phyloP scores from a whole-genome alignment of 2,113 vertebrate genomes.

The Albula goreensis region DNA sequence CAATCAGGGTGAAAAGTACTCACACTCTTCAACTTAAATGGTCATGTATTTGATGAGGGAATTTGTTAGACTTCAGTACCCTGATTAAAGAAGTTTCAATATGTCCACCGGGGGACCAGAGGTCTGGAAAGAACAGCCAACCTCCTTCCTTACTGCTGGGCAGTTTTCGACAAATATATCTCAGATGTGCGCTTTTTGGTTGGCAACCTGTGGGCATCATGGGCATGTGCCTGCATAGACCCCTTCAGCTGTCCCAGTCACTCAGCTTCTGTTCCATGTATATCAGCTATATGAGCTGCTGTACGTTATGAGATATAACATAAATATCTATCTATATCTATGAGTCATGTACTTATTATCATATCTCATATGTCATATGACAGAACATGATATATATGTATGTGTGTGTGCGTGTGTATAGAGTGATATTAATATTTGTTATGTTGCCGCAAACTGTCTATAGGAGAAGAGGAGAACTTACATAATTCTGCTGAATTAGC shows the following conservation, averaged over 20 bases:
- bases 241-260: not conserved
- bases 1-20: not conserved
- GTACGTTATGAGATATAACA: not conserved
- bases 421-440: not conserved
- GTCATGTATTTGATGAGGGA: not conserved
- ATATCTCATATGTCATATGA: not conserved
- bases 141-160: no score
- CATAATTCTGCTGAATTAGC: not conserved
- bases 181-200: not conserved
- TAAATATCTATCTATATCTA: not conserved
- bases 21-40: not conserved
- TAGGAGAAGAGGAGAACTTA: not conserved
- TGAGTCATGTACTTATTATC: not conserved
- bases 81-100: not conserved
- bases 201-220: not conserved
- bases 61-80: not conserved
- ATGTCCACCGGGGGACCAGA: not conserved
- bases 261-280: not conserved
- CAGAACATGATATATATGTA: not conserved
- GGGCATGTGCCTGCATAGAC: not conserved
- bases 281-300: not conserved
- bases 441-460: not conserved
- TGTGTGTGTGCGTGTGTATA: not conserved
- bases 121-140: not conserved
- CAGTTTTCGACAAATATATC: not conserved